Percentiles rank a stretch among this genome's conserved stretches.
Conservation (phyloP, 2,797 vertebrate genomes). For the Hirundo rustica region DNA sequence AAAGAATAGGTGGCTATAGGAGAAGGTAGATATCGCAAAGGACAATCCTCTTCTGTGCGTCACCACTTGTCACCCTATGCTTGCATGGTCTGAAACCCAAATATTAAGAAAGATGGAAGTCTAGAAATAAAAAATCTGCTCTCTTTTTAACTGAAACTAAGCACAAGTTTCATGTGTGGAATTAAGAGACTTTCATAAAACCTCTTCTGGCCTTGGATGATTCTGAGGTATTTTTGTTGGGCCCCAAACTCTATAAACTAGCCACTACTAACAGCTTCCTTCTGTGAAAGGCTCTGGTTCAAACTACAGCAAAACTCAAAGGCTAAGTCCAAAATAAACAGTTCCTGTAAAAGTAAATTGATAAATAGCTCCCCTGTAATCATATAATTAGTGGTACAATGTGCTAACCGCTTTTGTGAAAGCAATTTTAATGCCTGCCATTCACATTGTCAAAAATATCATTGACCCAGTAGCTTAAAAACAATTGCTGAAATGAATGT, state of each 20-base stretch:
- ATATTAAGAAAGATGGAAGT: not conserved
- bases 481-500: slow-evolving; percentile 19
- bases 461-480: slow-evolving; percentile 48
- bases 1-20: not conserved
- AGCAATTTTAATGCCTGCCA: slow-evolving; percentile 41
- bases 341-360: slow-evolving; percentile 54
- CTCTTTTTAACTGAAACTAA: not conserved
- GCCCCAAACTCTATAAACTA: slow-evolving; percentile 57
- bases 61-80: not conserved
- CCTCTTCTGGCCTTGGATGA: slow-evolving; percentile 31
- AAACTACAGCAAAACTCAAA: slow-evolving; percentile 50
- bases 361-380: slow-evolving; percentile 59
- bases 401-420: slow-evolving; percentile 61
- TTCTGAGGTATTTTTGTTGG: slow-evolving; percentile 72
- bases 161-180: not conserved
- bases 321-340: slow-evolving; percentile 66
- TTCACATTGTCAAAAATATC: slow-evolving; percentile 44
- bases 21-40: not conserved
- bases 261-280: slow-evolving; percentile 56
- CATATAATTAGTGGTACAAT: slow-evolving; percentile 58
- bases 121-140: slow-evolving; percentile 29
- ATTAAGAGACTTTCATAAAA: slow-evolving; percentile 49
- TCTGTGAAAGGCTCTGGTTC: slow-evolving; percentile 54
- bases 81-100: not conserved
- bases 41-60: not conserved